Evolutionary conservation across 1,140 invertebrate species (phyloP).

Genomic region (Microplitis mediator): DNA sequence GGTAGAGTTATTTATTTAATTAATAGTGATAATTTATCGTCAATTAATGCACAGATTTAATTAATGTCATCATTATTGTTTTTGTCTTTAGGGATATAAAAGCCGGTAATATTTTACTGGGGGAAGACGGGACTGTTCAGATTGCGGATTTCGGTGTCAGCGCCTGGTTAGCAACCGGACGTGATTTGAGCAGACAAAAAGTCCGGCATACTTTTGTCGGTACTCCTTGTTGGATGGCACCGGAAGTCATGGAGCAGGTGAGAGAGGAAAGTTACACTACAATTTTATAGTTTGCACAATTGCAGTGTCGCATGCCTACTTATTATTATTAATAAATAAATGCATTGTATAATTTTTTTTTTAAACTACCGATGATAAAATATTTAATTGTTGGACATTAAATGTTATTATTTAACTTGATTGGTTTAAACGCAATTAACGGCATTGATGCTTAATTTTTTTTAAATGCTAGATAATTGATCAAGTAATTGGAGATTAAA

Average conservation of each 20-base stretch:
- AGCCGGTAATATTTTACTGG: constrained; percentile 97
- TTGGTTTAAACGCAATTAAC: no score
- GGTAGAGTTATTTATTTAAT: constrained; percentile 60
- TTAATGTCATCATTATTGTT: not conserved
- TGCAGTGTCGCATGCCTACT: constrained; percentile 36
- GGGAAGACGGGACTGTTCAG: constrained; percentile 97
- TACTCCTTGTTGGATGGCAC: constrained; percentile 99
- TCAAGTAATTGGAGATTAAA: not conserved
- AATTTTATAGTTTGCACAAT: constrained; percentile 59
- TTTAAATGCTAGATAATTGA: not conserved
- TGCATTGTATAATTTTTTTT: not conserved
- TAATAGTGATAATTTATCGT: no score
- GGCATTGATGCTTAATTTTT: not conserved
- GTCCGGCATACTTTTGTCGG: constrained; percentile 97
- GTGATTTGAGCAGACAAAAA: constrained; percentile 92
- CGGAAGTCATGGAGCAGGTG: constrained; percentile 98
- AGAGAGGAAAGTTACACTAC: constrained; percentile 64
- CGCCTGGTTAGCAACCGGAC: constrained; percentile 89
- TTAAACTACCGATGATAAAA: not conserved
- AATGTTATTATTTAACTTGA: no score
- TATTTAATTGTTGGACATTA: not conserved
- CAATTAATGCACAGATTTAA: not conserved
- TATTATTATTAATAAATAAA: not conserved
- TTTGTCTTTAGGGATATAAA: constrained; percentile 83
- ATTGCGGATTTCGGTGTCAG: constrained; percentile 96